Conservation (phyloP, 30 jellyfish, hydroid and myxozoan species). For the Hydra vulgaris region DNA sequence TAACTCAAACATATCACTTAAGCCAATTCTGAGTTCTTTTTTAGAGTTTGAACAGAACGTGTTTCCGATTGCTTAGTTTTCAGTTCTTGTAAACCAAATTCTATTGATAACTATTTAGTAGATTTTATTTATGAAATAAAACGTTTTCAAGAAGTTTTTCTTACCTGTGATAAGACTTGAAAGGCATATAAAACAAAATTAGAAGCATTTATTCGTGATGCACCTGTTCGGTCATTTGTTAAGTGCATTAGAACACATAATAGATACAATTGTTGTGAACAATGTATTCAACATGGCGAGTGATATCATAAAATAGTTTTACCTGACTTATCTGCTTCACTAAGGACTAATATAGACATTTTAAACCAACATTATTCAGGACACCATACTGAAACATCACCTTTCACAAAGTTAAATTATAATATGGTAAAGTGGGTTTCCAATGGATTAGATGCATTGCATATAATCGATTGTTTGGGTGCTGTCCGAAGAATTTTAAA, state of each 20-base stretch:
- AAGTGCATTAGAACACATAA: slow-evolving; percentile 18
- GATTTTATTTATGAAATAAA: not conserved
- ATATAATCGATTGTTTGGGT: slow-evolving; percentile 28
- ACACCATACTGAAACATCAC: slow-evolving; percentile 11
- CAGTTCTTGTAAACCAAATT: slow-evolving; percentile 21
- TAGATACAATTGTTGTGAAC: slow-evolving; percentile 21
- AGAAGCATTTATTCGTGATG: slow-evolving; percentile 19
- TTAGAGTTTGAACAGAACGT: slow-evolving; percentile 3
- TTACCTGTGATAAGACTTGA: not conserved
- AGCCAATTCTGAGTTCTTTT: slow-evolving; percentile 18
- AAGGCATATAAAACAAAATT: not conserved
- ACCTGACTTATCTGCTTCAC: not conserved
- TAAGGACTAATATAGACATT: not conserved
- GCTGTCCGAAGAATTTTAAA: slow-evolving; percentile 1
- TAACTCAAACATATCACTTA: slow-evolving; percentile 5
- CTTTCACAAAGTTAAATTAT: slow-evolving; percentile 1
- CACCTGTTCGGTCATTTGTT: slow-evolving; percentile 35
- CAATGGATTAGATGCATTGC: not conserved
- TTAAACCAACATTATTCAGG: not conserved
- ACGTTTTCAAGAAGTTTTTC: not conserved
- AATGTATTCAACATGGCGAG: slow-evolving; percentile 11
- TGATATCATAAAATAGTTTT: slow-evolving; percentile 7
- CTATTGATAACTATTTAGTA: no score
- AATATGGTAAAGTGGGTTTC: slow-evolving; percentile 10
- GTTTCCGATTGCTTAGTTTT: slow-evolving; percentile 22